Percentiles rank a stretch among this genome's conserved stretches.
phyloP scores from a whole-genome alignment of 2,888 invertebrate species.

The Tigriopus californicus region DNA sequence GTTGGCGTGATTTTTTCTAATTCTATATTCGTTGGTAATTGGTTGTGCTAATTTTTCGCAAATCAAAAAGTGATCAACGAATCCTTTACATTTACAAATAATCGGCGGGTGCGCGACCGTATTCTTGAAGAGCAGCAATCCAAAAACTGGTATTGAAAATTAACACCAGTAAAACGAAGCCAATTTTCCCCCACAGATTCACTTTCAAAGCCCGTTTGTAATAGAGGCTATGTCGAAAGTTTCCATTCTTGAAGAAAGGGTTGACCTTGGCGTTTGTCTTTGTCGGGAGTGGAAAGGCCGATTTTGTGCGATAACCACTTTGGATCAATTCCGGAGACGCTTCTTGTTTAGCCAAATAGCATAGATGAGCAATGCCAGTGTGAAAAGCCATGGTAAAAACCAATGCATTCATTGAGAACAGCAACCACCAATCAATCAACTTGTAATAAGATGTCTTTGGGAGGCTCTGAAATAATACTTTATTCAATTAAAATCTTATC shows the following conservation, averaged over 20 bases:
- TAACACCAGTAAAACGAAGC: neutral
- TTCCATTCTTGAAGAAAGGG: too few relatives aligned
- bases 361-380: neutral
- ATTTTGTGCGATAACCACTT: too few relatives aligned
- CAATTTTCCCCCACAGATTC: neutral
- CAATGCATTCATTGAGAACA: neutral
- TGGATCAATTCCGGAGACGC: neutral
- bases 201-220: neutral
- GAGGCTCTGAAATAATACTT: neutral
- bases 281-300: too few relatives aligned
- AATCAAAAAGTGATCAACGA: too few relatives aligned
- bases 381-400: neutral
- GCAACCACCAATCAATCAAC: neutral
- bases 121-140: neutral
- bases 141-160: neutral
- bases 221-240: neutral
- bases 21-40: too few relatives aligned
- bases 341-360: neutral
- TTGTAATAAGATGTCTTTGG: neutral
- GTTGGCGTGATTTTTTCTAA: too few relatives aligned
- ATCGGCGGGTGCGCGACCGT: neutral
- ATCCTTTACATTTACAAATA: neutral
- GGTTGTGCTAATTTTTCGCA: too few relatives aligned
- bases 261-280: too few relatives aligned
- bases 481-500: too few relatives aligned